Conservation (phyloP, 2,888 invertebrate species). For the Drosophila percnosoma region DNA sequence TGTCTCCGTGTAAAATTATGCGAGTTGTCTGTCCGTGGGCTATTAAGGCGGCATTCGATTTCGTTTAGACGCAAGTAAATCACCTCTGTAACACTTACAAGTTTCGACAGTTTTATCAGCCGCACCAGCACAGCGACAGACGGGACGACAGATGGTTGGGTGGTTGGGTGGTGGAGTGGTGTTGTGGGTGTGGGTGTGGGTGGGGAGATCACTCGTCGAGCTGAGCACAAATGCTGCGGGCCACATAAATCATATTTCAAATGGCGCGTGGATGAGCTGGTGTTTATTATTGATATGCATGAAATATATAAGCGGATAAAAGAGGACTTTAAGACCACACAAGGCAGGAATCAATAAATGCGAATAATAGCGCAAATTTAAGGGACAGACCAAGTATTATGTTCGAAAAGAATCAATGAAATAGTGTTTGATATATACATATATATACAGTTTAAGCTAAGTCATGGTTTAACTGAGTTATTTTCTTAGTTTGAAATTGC, state of each 20-base stretch:
- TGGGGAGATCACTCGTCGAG: constrained; percentile 19
- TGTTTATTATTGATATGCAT: constrained; percentile 57
- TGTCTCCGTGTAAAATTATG: constrained; percentile 69
- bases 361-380: not conserved
- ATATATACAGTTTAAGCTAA: not conserved
- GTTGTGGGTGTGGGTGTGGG: too few species aligned
- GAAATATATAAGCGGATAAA: constrained; percentile 52
- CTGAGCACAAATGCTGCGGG: constrained; percentile 51
- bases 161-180: not conserved
- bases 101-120: constrained; percentile 81
- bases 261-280: constrained; percentile 60
- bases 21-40: constrained; percentile 69
- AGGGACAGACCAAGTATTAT: not conserved
- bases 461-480: not conserved
- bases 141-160: not conserved
- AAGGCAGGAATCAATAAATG: constrained; percentile 10
- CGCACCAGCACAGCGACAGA: constrained; percentile 7
- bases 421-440: not conserved
- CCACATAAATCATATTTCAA: constrained; percentile 76
- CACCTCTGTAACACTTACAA: constrained; percentile 76
- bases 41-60: constrained; percentile 81
- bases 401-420: not conserved
- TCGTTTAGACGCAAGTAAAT: constrained; percentile 71
- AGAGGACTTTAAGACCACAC: constrained; percentile 47
- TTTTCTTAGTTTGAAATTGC: not conserved